Conservation (phyloP, 64 coral and sea anemone genomes). For the Dendrophyllia cribrosa region DNA sequence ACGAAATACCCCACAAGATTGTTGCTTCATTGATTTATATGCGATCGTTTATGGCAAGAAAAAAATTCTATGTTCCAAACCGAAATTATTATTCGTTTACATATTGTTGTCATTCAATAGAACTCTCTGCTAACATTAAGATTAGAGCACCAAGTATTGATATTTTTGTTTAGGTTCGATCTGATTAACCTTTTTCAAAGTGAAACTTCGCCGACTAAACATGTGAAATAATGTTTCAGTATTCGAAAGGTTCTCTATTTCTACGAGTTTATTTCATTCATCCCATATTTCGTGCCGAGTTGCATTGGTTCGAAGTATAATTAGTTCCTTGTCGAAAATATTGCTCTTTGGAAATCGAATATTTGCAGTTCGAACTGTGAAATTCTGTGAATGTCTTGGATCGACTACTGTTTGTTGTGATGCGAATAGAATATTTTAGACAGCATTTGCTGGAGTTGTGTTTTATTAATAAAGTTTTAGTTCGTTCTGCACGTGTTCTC, state of each 20-base stretch:
- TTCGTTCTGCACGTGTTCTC: slow-evolving; percentile 44
- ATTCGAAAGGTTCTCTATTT: neutral
- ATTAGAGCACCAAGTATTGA: slow-evolving; percentile 11
- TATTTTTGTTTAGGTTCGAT: slow-evolving; percentile 2
- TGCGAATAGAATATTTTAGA: slow-evolving; percentile 37
- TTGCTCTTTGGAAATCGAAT: neutral
- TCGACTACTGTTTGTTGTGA: neutral
- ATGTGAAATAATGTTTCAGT: neutral
- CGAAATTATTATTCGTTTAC: slow-evolving; percentile 13
- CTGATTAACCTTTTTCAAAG: neutral
- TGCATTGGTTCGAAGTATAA: neutral
- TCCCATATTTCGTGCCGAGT: no score
- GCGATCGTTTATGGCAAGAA: neutral
- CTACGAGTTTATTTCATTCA: no score
- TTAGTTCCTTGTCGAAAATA: slow-evolving; percentile 23
- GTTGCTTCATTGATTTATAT: neutral
- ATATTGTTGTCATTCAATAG: slow-evolving; percentile 54
- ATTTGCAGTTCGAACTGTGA: neutral
- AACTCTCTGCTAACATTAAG: slow-evolving; percentile 42
- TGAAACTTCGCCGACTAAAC: neutral
- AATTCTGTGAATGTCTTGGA: neutral
- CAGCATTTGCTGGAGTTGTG: slow-evolving; percentile 35
- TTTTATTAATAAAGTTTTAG: slow-evolving; percentile 76
- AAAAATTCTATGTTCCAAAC: slow-evolving; percentile 31
- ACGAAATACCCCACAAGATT: neutral